Evolutionary conservation across 1,140 invertebrate species (phyloP), one percentile per base, ranked within the genome.

Genomic region (Cyphomyrmex costatus): DNA sequence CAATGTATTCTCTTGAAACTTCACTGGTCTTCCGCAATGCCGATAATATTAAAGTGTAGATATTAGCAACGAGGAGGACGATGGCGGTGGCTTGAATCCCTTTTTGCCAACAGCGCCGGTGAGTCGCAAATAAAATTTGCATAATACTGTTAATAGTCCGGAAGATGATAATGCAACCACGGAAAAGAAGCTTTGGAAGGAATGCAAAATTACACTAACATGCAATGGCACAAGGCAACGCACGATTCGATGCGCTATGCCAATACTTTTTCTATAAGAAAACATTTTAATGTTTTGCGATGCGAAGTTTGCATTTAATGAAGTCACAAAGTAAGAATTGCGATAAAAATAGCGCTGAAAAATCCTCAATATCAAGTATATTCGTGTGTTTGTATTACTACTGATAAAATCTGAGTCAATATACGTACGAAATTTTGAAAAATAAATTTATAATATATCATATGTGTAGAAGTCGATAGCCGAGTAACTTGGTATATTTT

Each of bases 121-220:
- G 16, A 49, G 33, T 42, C 42, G 71, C 86, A 90, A 90, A 90
- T 71, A 90, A 88, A 90, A 90, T 90, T 90, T 90, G 65, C 89
- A 90, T 90, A 90, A 90, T 65, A 73, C 82, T 90, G 86, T 90
- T 90, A 90, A 90, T 90, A 90, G 88, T 49, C 30, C 19, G 51
- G 27, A 42, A 42, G 46, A 83, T 74, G 88, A 89, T 87, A 90
- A 89, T 90, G 86, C 85, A 30, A 33, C 8, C n/a, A 51, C 16
- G 66, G 33, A 16, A 63, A 58, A 66, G 21, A 19, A 42, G 61
- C 5, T 53, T 33, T 27, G n/a, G 27, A 46, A 68, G 33, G 30
- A 36, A 42, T 42, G 60, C 36, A 68, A 71, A 87, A 84, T 88
- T 73, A 74, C 4, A 66, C 21, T 46, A 42, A 60, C 36, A 53